Evolutionary conservation across 1,140 invertebrate species (phyloP).

Genomic region (Diachasma alloeum): DNA sequence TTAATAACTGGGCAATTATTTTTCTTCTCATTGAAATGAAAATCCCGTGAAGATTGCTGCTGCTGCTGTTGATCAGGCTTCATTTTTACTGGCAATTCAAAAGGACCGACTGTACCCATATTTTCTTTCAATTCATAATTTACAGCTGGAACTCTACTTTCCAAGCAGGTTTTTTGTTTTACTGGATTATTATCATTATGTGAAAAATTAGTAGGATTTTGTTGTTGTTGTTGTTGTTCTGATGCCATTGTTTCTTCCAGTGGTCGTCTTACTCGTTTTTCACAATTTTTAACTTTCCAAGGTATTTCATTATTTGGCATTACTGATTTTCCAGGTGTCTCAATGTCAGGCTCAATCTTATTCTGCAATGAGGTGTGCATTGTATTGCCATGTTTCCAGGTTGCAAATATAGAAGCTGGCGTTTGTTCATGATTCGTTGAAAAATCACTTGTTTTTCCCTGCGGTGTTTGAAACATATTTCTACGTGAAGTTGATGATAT

Average conservation of each 20-base stretch:
- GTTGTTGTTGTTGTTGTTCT: neutral
- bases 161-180: too few relatives aligned
- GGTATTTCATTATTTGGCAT: conserved; percentile 30
- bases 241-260: conserved; percentile 36
- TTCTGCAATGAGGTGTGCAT: conserved; percentile 45
- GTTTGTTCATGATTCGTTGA: conserved; percentile 40
- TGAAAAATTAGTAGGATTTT: too few relatives aligned
- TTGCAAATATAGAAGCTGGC: conserved; percentile 48
- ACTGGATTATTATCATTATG: too few relatives aligned
- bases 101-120: neutral
- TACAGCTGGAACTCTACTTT: neutral
- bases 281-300: conserved; percentile 33
- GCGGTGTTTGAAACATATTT: conserved; percentile 54
- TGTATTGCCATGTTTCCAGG: conserved; percentile 41
- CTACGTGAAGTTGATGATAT: conserved; percentile 50
- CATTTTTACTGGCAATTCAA: neutral
- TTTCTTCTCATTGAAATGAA: neutral
- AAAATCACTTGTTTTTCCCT: conserved; percentile 38
- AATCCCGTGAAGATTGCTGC: neutral
- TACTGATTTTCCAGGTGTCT: conserved; percentile 40
- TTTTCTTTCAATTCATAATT: conserved; percentile 8
- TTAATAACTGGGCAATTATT: neutral
- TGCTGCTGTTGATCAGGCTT: neutral
- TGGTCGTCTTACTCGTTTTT: conserved; percentile 44
- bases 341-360: conserved; percentile 27